A percentile compares a stretch with the other conserved stretches of the same genome.
These are phyloP conservation scores for Pica pica DNA, from an alignment of 2,113 vertebrate genomes.

Conservation along the genomic window DNA sequence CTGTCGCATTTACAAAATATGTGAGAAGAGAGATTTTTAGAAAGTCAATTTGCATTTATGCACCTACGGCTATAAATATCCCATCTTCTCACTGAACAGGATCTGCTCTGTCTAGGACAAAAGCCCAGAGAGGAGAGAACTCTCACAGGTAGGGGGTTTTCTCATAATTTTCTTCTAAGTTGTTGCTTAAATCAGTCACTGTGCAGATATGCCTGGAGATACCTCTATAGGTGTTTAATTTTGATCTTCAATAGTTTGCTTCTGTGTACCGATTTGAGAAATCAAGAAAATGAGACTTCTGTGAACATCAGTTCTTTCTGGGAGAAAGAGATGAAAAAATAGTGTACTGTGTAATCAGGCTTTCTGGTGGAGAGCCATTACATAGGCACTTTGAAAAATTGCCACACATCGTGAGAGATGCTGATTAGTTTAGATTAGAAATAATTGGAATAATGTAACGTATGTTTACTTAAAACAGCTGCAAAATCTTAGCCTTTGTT, in stretches of 20 bases:
- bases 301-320: not conserved
- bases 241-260: not conserved
- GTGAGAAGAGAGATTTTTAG: not conserved
- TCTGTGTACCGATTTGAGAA: not conserved
- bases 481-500: not conserved
- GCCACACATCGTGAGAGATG: not conserved
- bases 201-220: not conserved
- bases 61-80: fast-evolving
- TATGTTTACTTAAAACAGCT: not conserved
- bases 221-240: not conserved
- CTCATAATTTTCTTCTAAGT: not conserved
- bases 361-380: not conserved
- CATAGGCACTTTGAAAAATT: not conserved
- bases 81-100: not conserved
- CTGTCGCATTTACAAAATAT: fast-evolving
- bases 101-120: not conserved
- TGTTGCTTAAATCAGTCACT: not conserved
- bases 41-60: not conserved
- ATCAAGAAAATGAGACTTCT: not conserved
- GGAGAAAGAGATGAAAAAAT: not conserved
- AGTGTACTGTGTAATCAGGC: not conserved
- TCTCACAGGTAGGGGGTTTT: not conserved
- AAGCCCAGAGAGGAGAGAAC: not conserved
- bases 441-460: not conserved
- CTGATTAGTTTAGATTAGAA: not conserved